phyloP scores from a whole-genome alignment of 2,797 vertebrate genomes.

The Anguilla anguilla region DNA sequence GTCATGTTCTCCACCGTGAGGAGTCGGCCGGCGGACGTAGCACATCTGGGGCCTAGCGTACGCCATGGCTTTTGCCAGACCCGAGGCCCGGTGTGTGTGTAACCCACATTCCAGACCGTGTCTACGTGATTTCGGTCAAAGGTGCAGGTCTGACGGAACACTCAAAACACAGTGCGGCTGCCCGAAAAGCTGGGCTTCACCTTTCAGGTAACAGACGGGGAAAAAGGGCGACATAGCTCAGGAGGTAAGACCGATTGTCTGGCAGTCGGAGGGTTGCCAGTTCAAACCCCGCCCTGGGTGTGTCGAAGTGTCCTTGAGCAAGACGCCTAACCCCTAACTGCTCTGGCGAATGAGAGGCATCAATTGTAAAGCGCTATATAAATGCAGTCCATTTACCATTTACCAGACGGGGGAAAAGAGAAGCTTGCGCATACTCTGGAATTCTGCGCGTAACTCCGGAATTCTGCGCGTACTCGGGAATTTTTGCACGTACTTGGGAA shows the following conservation, averaged over 20 bases:
- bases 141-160: neutral
- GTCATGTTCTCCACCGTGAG: neutral
- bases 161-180: neutral
- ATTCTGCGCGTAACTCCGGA: neutral
- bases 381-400: no score
- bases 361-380: no score
- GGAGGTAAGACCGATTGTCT: no score
- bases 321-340: no score
- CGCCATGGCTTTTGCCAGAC: neutral
- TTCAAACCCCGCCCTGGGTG: no score
- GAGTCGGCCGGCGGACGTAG: neutral
- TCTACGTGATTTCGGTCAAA: neutral
- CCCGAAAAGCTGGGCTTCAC: neutral
- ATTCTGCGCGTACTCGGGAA: no score
- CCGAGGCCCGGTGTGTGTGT: neutral
- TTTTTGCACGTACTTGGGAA: neutral
- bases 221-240: no score
- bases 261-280: no score
- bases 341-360: no score
- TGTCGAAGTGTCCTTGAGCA: no score
- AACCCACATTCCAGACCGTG: neutral
- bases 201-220: neutral
- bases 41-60: neutral
- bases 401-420: neutral
- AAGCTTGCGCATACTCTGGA: neutral